Percentiles rank a stretch among this genome's conserved stretches.
Evolutionary conservation across 2,113 vertebrate genomes (phyloP).

Genomic region (Poeciliopsis turrubarensis): DNA sequence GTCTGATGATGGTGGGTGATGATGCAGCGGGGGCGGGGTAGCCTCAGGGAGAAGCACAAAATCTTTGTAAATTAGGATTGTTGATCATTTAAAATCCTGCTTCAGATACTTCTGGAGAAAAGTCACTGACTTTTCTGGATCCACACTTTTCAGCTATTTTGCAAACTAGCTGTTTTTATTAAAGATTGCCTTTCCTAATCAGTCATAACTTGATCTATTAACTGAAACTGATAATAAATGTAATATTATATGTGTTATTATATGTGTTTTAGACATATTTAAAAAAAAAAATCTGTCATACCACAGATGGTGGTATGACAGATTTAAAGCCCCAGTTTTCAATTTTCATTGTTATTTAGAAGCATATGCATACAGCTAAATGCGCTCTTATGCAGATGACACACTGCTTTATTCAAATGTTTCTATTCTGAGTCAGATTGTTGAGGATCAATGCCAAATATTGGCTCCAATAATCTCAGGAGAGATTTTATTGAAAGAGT

Average conservation of each 20-base stretch:
- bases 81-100: conserved; percentile 31
- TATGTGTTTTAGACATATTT: too few species aligned
- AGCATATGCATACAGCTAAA: too few species aligned
- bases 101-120: conserved; percentile 24
- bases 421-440: too few species aligned
- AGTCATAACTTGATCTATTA: neutral
- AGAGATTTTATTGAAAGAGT: too few species aligned
- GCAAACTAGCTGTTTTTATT: neutral
- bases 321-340: too few species aligned
- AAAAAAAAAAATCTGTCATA: too few species aligned
- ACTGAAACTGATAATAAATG: neutral
- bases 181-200: neutral
- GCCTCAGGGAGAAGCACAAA: conserved; percentile 25
- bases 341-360: too few species aligned
- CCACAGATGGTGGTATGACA: too few species aligned
- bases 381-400: too few species aligned
- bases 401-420: too few species aligned
- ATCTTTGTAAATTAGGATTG: conserved; percentile 29
- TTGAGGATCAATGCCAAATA: too few species aligned
- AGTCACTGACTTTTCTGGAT: neutral
- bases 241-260: neutral
- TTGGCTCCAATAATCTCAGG: too few species aligned
- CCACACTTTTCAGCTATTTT: neutral
- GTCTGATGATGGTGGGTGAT: conserved; percentile 37
- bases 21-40: conserved; percentile 31